Evolutionary conservation across 2,797 vertebrate genomes (phyloP), one percentile per base, ranked within the genome.

Genomic region (Phaenicophaeus curvirostris): DNA sequence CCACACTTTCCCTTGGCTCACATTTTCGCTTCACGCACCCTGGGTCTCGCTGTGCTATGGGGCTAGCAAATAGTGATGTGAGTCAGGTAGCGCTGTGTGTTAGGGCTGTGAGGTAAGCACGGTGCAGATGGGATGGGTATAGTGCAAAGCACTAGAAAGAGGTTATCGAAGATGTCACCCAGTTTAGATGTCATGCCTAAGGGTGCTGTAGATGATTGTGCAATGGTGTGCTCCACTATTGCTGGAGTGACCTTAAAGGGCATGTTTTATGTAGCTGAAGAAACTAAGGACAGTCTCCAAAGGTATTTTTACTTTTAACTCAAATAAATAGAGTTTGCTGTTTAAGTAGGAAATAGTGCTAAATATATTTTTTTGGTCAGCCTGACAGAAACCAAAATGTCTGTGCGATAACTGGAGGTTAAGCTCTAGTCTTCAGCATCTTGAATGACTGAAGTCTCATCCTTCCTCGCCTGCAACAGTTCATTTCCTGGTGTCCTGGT

Each of bases 31-130:
- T 81, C 42, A 13, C 58, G 28, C 7, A 53, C 15, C 39, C 13
- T 33, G 41, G 4, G 15, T 39, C 16, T 10, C 44, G 24, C 46
- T 46, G 21, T 62, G 30, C n/a, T 62, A 25, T 53, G 62, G 31
- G 8, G 35, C 13, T 85, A 72, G 15, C 8, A 71, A 57, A 59
- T 3, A n/a, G 62, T 6, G 2, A 4, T 27, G 14, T 46, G 33
- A 68, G 23, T 67, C 8, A 10, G 15, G 41, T 21, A 71, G 46
- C 44, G 33, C 15, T 0, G 0, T 53, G 11, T 28, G 21, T 54
- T 82, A 23, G 25, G 15, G n/a, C 5, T 69, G 42, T 55, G 59
- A 79, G 21, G 14, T 14, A 37, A 67, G 46, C 42, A 20, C 0
- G 1, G 62, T 35, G 18, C 35, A 63, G 44, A 37, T 65, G 48